Conservation (phyloP, 23 tunicate species). For the Phallusia fumigata region DNA sequence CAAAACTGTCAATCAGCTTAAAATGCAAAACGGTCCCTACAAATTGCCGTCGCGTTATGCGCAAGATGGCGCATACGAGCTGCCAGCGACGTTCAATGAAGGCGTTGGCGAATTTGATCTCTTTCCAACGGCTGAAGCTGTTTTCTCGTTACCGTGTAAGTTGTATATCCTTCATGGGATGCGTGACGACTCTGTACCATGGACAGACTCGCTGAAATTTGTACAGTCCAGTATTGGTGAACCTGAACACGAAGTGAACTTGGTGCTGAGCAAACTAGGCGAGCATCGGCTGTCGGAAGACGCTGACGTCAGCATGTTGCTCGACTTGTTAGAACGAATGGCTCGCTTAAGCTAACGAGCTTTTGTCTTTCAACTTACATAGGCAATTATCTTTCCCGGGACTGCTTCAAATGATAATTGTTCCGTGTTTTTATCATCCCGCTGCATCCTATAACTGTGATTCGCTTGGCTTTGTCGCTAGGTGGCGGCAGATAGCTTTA, state of each 20-base stretch:
- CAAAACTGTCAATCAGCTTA: background rate
- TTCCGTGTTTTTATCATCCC: too few relatives aligned
- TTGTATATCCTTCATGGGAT: conserved; percentile 36
- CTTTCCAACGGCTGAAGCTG: conserved; percentile 9
- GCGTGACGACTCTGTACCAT: conserved; percentile 38
- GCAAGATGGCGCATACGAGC: background rate
- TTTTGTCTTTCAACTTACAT: too few relatives aligned
- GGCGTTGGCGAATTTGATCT: conserved; percentile 18
- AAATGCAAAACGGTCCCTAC: background rate
- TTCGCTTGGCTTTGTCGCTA: too few relatives aligned
- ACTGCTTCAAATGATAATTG: too few relatives aligned
- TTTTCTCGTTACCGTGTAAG: conserved; percentile 11
- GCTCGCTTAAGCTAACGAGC: background rate
- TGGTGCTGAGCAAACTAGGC: conserved; percentile 30
- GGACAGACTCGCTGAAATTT: conserved; percentile 24
- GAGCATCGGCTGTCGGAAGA: conserved; percentile 29
- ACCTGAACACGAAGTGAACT: conserved; percentile 2
- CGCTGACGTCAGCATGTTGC: conserved; percentile 26
- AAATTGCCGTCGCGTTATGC: background rate
- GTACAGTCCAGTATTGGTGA: background rate
- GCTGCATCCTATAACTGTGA: too few relatives aligned
- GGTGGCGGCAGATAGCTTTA: too few relatives aligned
- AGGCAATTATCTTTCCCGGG: too few relatives aligned
- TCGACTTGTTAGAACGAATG: conserved; percentile 10
- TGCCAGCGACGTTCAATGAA: background rate